Evolutionary conservation across 2,888 invertebrate species (phyloP).

Genomic region (Aromia moschata): DNA sequence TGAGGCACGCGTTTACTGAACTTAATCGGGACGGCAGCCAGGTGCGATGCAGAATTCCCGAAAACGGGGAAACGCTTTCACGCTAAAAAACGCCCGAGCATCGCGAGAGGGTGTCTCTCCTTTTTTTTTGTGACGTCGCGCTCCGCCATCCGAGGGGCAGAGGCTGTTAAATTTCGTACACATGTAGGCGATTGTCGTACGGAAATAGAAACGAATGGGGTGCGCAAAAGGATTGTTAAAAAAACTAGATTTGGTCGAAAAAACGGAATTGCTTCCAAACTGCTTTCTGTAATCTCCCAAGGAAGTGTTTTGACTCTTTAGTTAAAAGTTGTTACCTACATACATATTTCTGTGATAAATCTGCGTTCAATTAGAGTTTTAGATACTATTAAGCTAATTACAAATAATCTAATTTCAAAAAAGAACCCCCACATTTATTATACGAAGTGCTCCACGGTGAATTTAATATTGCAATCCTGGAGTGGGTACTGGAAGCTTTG

Average conservation of each 20-base stretch:
- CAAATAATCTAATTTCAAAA: too few species aligned
- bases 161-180: constrained; percentile 38
- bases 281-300: too few species aligned
- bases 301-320: too few species aligned
- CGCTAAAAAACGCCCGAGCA: constrained; percentile 49
- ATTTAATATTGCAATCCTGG: too few species aligned
- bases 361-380: too few species aligned
- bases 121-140: constrained; percentile 42
- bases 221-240: constrained; percentile 17
- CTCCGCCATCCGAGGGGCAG: constrained; percentile 1
- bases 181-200: constrained; percentile 35
- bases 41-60: constrained; percentile 47
- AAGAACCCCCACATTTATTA: too few species aligned
- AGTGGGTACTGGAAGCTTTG: too few species aligned
- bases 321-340: too few species aligned
- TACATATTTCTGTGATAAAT: too few species aligned
- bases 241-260: constrained; percentile 9
- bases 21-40: constrained; percentile 37
- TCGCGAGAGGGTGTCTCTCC: constrained; percentile 50
- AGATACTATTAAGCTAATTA: too few species aligned
- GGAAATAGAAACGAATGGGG: constrained; percentile 34
- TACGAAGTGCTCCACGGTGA: too few species aligned
- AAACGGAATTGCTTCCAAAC: constrained; percentile 8
- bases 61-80: constrained; percentile 50
- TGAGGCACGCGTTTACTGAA: constrained; percentile 39